Percentiles rank a stretch among this genome's conserved stretches.
Conservation (phyloP, 2,113 vertebrate genomes). For the Strigops habroptila region DNA sequence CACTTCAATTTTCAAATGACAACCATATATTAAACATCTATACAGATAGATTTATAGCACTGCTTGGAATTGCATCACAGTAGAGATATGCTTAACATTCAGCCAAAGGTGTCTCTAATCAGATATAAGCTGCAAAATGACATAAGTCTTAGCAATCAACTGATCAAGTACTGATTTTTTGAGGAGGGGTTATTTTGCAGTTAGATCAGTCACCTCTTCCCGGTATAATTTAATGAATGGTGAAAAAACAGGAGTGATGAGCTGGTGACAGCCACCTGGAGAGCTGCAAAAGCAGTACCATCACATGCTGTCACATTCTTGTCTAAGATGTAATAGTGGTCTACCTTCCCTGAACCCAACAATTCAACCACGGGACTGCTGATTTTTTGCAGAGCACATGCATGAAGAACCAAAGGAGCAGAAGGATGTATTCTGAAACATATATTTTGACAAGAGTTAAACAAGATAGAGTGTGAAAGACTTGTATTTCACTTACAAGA, state of each 20-base stretch:
- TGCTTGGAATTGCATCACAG: not conserved
- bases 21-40: not conserved
- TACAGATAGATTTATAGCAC: not conserved
- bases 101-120: not conserved
- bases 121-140: not conserved
- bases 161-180: not conserved
- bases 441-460: not conserved
- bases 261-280: not conserved
- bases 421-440: not conserved
- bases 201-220: not conserved
- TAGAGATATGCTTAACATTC: not conserved
- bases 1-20: not conserved
- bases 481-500: not conserved
- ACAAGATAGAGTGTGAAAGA: not conserved
- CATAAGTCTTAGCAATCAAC: not conserved
- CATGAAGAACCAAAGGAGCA: not conserved
- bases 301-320: not conserved
- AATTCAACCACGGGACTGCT: not conserved
- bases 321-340: not conserved
- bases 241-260: not conserved
- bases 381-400: not conserved
- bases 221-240: not conserved
- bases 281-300: not conserved
- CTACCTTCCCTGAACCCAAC: not conserved
- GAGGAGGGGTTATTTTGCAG: not conserved